Percentiles rank a stretch among this genome's conserved stretches.
phyloP scores from a whole-genome alignment of 1,140 invertebrate genomes.

The Macrocentrus cingulum region DNA sequence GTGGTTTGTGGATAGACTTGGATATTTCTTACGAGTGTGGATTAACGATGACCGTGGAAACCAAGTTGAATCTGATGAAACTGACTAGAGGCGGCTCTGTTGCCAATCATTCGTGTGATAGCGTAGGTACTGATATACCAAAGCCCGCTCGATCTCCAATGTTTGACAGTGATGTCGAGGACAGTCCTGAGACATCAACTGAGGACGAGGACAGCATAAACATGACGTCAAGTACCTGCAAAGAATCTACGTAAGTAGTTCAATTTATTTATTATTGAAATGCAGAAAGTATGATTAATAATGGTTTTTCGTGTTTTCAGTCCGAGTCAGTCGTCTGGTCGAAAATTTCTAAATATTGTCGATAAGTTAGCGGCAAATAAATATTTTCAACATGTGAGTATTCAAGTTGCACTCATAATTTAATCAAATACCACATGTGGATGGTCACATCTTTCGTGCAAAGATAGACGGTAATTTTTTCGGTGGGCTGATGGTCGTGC shows the following conservation, averaged over 20 bases:
- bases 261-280: too few relatives aligned
- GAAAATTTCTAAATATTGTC: conserved; percentile 82
- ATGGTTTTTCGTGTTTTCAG: too few relatives aligned
- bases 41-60: conserved; percentile 89
- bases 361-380: conserved; percentile 88
- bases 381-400: conserved; percentile 79
- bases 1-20: conserved; percentile 91
- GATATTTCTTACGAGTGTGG: conserved; percentile 88
- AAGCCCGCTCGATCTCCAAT: conserved; percentile 58
- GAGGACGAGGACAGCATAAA: conserved; percentile 70
- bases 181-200: conserved; percentile 87
- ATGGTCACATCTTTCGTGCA: conserved; percentile 6
- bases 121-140: conserved; percentile 34
- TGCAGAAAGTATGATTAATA: too few relatives aligned
- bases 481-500: conserved; percentile 8
- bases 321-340: conserved; percentile 61
- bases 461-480: neutral
- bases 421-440: conserved; percentile 17
- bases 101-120: conserved; percentile 31
- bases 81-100: conserved; percentile 60
- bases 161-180: conserved; percentile 86
- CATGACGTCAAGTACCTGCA: conserved; percentile 37
- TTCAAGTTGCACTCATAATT: conserved; percentile 19
- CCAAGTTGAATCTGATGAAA: conserved; percentile 93
- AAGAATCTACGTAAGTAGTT: conserved; percentile 53